Evolutionary conservation across 1,140 invertebrate species (phyloP).

Genomic region (Melanaphis sacchari): DNA sequence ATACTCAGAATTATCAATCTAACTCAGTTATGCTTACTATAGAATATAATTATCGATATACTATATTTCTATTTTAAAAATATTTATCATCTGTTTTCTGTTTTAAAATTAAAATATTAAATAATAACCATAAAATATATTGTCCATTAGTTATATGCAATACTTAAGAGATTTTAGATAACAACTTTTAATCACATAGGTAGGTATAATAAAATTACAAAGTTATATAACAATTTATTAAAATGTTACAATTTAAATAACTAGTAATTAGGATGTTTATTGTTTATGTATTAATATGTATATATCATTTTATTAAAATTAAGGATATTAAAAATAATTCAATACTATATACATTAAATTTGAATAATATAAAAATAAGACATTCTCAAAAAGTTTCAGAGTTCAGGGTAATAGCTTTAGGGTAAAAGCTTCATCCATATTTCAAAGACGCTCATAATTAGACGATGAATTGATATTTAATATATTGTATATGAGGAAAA

Average conservation of each 20-base stretch:
- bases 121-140: background rate
- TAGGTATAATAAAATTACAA: background rate
- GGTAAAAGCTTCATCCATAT: background rate
- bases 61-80: too few relatives aligned
- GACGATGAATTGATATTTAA: background rate
- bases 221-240: background rate
- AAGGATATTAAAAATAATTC: background rate
- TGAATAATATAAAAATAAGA: background rate
- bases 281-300: too few relatives aligned
- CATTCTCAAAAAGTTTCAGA: background rate
- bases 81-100: too few relatives aligned
- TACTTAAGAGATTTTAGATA: background rate
- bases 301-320: background rate
- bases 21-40: too few relatives aligned
- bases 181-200: background rate
- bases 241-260: background rate
- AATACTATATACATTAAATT: background rate
- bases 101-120: background rate
- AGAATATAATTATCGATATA: too few relatives aligned
- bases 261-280: background rate
- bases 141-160: background rate
- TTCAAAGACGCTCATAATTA: background rate
- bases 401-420: background rate
- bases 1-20: too few relatives aligned
- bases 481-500: background rate